Evolutionary conservation across 2,797 vertebrate genomes (phyloP).

Genomic region (Simalia tracyae): DNA sequence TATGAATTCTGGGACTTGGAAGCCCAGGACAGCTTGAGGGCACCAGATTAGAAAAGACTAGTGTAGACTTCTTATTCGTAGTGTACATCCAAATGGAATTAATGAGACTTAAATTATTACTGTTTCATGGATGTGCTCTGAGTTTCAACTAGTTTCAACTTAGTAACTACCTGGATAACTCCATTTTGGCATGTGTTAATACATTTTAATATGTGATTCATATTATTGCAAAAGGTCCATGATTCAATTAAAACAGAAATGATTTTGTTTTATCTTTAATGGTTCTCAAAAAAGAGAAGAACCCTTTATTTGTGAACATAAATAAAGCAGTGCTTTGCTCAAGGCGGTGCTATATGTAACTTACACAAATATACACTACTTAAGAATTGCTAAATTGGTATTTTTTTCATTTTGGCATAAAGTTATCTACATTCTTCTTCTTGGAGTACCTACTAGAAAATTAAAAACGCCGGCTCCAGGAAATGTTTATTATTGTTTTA

Average conservation of each 20-base stretch:
- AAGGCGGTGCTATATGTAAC: conserved; percentile 26
- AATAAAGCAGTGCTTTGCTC: conserved; percentile 42
- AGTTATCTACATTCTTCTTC: conserved; percentile 48
- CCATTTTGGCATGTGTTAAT: neutral
- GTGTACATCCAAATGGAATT: neutral
- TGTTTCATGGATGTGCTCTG: neutral
- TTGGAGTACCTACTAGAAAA: conserved; percentile 60
- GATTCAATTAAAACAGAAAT: conserved; percentile 24
- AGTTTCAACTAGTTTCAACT: neutral
- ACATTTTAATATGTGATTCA: conserved; percentile 11
- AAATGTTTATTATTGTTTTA: conserved; percentile 79
- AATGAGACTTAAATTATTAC: neutral
- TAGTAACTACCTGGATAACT: neutral
- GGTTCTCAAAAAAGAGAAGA: conserved; percentile 33
- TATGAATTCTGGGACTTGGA: neutral
- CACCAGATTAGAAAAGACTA: neutral
- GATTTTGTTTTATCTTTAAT: neutral
- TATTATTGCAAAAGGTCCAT: neutral
- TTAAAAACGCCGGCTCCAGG: conserved; percentile 66
- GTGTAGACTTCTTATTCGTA: neutral
- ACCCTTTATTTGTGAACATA: conserved; percentile 20
- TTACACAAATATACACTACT: conserved; percentile 42
- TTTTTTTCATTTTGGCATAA: conserved; percentile 47
- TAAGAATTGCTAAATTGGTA: conserved; percentile 31
- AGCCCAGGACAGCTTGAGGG: neutral